Conservation (phyloP, 2,888 invertebrate genomes). For the Biston betularia region DNA sequence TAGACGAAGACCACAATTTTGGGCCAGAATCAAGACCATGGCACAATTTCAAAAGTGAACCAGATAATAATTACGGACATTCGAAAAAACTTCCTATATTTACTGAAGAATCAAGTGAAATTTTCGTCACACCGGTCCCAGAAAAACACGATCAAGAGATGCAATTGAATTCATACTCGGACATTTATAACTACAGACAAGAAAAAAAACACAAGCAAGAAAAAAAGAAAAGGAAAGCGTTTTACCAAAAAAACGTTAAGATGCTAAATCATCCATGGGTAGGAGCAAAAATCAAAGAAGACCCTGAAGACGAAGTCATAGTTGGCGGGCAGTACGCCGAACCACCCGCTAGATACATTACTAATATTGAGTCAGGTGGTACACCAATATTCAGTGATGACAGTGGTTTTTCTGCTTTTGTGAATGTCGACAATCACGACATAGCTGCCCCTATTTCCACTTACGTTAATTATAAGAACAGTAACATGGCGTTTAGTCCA, state of each 20-base stretch:
- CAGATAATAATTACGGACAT: constrained; percentile 54
- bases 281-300: constrained; percentile 35
- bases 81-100: constrained; percentile 54
- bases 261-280: constrained; percentile 57
- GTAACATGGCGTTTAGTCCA: constrained; percentile 80
- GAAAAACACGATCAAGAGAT: constrained; percentile 48
- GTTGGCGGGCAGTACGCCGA: constrained; percentile 79
- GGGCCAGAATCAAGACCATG: constrained; percentile 52
- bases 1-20: constrained; percentile 46
- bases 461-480: constrained; percentile 77
- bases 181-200: constrained; percentile 51
- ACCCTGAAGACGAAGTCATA: constrained; percentile 57
- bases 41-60: constrained; percentile 47
- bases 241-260: constrained; percentile 49
- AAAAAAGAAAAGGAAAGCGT: constrained; percentile 51
- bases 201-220: constrained; percentile 36
- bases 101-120: constrained; percentile 39
- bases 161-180: constrained; percentile 51
- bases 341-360: constrained; percentile 70
- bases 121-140: constrained; percentile 44
- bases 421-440: constrained; percentile 51
- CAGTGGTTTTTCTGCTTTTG: constrained; percentile 51
- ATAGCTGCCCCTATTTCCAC: constrained; percentile 66
- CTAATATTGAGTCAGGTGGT: constrained; percentile 53
- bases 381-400: constrained; percentile 55